Base-by-base conservation (phyloP, 2,113 vertebrate species). In the Corythaeola cristata region DNA sequence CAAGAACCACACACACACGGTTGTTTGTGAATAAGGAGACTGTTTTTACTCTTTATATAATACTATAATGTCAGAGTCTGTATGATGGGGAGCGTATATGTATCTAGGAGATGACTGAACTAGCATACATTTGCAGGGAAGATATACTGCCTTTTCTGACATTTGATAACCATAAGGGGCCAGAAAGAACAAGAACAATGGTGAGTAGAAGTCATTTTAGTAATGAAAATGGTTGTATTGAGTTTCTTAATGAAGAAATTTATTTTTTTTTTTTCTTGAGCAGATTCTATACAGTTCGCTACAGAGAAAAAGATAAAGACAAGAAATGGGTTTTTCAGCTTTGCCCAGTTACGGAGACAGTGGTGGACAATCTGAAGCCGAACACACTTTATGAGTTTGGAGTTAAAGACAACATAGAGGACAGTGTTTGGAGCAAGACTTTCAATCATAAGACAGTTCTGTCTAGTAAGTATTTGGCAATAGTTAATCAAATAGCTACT, bases 241-340 rank as follows among this genome's bases (percentile, higher is more conserved):
- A 58, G 8, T 58, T 66, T 76, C 32, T 73, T 53, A 88, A 15
- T 49, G 7, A 50, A 69, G 18, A 56, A 59, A 10, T 4, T 26
- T 41, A 32, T 5, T 50, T 64, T 28, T 18, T 41, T 35, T 32
- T 78, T 37, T 73, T 62, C 22, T 89, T 11, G 13, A 90, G 68
- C 97, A 99, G 99, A 95, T 98, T 99, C 96, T 99, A 99, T 90
- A 99, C 99, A 10, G 98, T 99, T 96, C 99, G 99, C 85, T 99
- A 99, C 92, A 98, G 99, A 97, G 99, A 99, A 97, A 98, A 98
- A 64, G 98, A 97, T 96, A 99, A 98, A 94, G 98, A 98, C 93
- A 99, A 98, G 97, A 99, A 98, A 92, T 99, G 99, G 99, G 98
- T 98, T 97, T 99, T 99, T 95, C 99, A 99, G 74, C 98, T 98